A percentile compares a stretch with the other conserved stretches of the same genome.
Conservation (phyloP, 2,797 vertebrate species). For the Pipistrellus pygmaeus region DNA sequence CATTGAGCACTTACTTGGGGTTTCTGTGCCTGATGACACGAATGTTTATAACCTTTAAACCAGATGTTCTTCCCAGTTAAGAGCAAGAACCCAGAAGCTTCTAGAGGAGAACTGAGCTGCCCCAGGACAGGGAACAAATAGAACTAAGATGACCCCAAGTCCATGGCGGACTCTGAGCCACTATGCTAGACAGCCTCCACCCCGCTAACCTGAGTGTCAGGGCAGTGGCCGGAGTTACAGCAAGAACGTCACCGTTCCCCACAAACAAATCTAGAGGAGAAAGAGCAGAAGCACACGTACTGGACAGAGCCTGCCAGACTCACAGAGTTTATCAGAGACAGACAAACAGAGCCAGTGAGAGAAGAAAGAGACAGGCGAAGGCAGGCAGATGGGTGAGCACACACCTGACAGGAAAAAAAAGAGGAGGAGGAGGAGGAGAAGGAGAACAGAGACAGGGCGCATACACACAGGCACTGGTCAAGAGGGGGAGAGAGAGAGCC, state of each 20-base stretch:
- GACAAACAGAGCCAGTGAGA: not conserved
- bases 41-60: not conserved
- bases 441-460: not conserved
- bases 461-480: too few relatives aligned
- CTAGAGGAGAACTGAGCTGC: not conserved
- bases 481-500: not conserved
- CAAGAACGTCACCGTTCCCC: not conserved
- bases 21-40: not conserved
- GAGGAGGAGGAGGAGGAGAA: not conserved
- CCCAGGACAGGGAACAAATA: not conserved
- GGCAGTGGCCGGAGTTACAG: too few relatives aligned
- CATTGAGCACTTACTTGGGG: rapidly evolving
- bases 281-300: rapidly evolving
- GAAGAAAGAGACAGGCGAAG: not conserved
- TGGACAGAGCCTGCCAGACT: not conserved
- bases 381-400: rapidly evolving
- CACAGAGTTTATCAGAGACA: not conserved
- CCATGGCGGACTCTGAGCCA: rapidly evolving
- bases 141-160: not conserved
- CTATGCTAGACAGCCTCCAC: not conserved
- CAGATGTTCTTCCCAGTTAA: not conserved
- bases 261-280: not conserved
- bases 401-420: not conserved
- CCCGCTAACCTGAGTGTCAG: rapidly evolving
- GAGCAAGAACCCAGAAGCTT: not conserved